Base-by-base conservation (phyloP, 2,888 invertebrate species). In the Lasioglossum calceatum region DNA sequence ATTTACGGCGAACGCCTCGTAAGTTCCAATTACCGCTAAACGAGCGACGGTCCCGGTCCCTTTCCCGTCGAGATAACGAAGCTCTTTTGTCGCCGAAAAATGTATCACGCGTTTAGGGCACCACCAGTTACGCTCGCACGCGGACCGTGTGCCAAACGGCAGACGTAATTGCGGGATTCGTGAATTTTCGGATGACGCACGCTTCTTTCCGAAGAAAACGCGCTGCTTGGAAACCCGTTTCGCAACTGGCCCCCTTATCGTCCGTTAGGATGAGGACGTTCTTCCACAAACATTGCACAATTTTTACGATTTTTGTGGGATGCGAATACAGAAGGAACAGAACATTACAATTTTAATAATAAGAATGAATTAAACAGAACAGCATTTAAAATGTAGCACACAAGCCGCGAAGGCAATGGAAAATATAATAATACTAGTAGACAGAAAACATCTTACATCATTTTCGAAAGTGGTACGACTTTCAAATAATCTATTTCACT, bases 11-110 rank as follows among this genome's bases (percentile, higher is more conserved):
- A 14, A 61, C 73, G 84, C 39, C 44, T 58, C 42, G 36, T 36
- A 16, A 47, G 61, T 82, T 82, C 64, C 82, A 71, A 73, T 82
- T 77, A 67, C 76, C 50, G 39, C 54, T 47, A 77, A 74, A 27
- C 70, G 36, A 36, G 67, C 70, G 36, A 36, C 39, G 39, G 23
- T 39, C 39, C 39, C 39, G 23, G 12, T 42, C 39, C 39, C 8
- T 70, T 19, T 5, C 36, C 36, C 67, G 67, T 67, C 23, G 32
- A 67, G 67, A 67, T 67, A 67, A 67, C 67, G 67, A 67, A 67
- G 36, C 32, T 36, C 36, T 32, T 23, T 7, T 3, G 36, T 36
- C 47, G 5, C n/a, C 19, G 10, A 10, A n/a, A 61, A 47, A 47
- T 50, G n/a, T 8, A 32, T 70, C 70, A 23, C 70, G 67, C 67